phyloP scores from a whole-genome alignment of 35 echinoderm and acorn worm genomes.

The Diadema setosum region DNA sequence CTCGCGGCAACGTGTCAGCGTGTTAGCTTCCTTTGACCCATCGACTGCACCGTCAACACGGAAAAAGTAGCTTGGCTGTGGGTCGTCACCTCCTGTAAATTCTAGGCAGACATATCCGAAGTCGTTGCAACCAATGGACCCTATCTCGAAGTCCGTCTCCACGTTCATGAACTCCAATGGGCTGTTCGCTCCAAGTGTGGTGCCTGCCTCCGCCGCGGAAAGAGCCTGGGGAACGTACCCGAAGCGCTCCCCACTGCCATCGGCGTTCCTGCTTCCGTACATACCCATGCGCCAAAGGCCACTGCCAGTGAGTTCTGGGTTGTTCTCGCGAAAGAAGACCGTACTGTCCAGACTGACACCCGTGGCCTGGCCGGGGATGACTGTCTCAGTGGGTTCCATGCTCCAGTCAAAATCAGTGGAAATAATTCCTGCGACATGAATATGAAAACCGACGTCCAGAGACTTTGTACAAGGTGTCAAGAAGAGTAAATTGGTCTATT shows the following conservation, averaged over 20 bases:
- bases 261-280: slow-evolving; percentile 56
- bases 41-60: not conserved
- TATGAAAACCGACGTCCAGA: too few species aligned
- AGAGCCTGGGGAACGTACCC: slow-evolving; percentile 38
- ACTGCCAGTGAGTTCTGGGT: slow-evolving; percentile 34
- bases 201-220: slow-evolving; percentile 2
- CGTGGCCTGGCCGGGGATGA: slow-evolving; percentile 43
- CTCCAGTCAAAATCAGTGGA: slow-evolving; percentile 37
- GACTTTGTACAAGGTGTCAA: too few species aligned
- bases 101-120: slow-evolving; percentile 67
- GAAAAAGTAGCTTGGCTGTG: slow-evolving; percentile 59
- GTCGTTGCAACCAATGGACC: slow-evolving; percentile 72
- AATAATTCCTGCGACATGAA: not conserved
- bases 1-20: slow-evolving; percentile 30
- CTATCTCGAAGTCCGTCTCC: slow-evolving; percentile 68
- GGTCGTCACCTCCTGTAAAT: slow-evolving; percentile 62
- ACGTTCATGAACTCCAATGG: slow-evolving; percentile 26
- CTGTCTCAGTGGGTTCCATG: not conserved
- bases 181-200: not conserved
- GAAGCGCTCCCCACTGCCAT: slow-evolving; percentile 56
- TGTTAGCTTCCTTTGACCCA: not conserved
- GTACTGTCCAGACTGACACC: slow-evolving; percentile 39
- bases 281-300: slow-evolving; percentile 78
- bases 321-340: slow-evolving; percentile 24
- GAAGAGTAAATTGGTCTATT: too few species aligned